Evolutionary conservation across 2,888 invertebrate genomes (phyloP).

Genomic region (Subacronicta megacephala): DNA sequence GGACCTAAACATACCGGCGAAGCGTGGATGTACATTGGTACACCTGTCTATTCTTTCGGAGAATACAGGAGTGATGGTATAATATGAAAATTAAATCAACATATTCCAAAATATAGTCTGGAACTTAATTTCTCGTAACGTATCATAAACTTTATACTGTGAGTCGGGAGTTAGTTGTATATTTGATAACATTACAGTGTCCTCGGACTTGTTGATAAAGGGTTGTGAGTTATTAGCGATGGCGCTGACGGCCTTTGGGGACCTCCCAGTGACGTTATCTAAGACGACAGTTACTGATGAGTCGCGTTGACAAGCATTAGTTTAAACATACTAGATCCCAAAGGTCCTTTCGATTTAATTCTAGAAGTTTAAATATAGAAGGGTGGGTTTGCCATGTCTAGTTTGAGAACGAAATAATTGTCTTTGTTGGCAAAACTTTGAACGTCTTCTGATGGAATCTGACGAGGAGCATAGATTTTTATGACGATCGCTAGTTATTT

Average conservation of each 20-base stretch:
- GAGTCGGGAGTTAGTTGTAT: slow-evolving; percentile 19
- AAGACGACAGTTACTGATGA: slow-evolving; percentile 14
- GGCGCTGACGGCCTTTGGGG: slow-evolving; percentile 13
- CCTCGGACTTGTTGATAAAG: slow-evolving; percentile 7
- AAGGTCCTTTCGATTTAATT: too few species aligned
- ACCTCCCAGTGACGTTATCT: slow-evolving; percentile 26
- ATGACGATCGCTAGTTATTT: too few species aligned
- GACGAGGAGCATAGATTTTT: too few species aligned
- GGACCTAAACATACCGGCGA: too few species aligned
- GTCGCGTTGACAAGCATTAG: slow-evolving; percentile 3
- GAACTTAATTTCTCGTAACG: slow-evolving; percentile 16
- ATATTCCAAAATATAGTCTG: slow-evolving; percentile 1
- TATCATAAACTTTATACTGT: slow-evolving; percentile 2
- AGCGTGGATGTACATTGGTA: too few species aligned
- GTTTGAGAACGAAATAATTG: too few species aligned
- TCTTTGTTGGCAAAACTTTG: too few species aligned
- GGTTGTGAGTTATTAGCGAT: slow-evolving; percentile 15
- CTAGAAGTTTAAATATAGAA: too few species aligned
- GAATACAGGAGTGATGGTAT: too few species aligned
- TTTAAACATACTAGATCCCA: slow-evolving; percentile 3
- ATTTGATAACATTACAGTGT: slow-evolving; percentile 31
- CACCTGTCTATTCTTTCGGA: too few species aligned
- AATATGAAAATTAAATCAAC: background rate
- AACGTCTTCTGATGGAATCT: too few species aligned
- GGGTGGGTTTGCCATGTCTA: too few species aligned